Base-by-base conservation (phyloP, 2,888 invertebrate species). In the Glyphotaelius pellucidus region DNA sequence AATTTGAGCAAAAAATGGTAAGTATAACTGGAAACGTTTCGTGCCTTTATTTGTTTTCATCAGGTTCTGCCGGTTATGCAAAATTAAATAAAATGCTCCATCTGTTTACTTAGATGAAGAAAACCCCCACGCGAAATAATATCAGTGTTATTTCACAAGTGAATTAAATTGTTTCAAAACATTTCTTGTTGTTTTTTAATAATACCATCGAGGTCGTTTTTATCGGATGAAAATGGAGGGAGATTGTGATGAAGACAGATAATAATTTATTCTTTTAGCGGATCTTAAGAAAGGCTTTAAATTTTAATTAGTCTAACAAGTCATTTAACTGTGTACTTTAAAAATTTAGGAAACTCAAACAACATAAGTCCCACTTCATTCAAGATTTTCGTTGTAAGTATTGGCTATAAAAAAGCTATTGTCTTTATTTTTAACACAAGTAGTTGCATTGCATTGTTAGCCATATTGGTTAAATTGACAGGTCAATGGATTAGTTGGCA, bases 31-130 rank as follows among this genome's bases (percentile, higher is more conserved):
- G 52, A 42, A 86, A 86, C 52, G 47, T 86, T 42, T 47, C 86
- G 42, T 67, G 9, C 86, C 47, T 35, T 86, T 86, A 86, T 42
- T 42, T 47, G 86, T 86, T 86, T 86, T 86, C 86, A 47, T 86
- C n/a, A 47, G 86, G 52, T 86, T 86, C 42, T 47, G 86, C 31
- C 30, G 47, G 42, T 42, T 85, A 52, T 42, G 42, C 52, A 52
- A 86, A 86, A 86, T 86, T 12, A 86, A 38, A 67, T 67, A 67
- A 67, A 31, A 42, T 14, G 35, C 38, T 25, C 30, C 86, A 7
- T 86, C 42, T 86, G 86, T 86, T 86, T 86, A 86, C 86, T 52
- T 30, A 42, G 86, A 42, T 86, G 25, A 86, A n/a, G 30, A 19
- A 47, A 86, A 30, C 35, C 11, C 84, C 19, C 35, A 38, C 84